These are phyloP conservation scores for Erpornis zantholeuca DNA, from an alignment of 2,113 vertebrate genomes.

Conservation along the genomic window DNA sequence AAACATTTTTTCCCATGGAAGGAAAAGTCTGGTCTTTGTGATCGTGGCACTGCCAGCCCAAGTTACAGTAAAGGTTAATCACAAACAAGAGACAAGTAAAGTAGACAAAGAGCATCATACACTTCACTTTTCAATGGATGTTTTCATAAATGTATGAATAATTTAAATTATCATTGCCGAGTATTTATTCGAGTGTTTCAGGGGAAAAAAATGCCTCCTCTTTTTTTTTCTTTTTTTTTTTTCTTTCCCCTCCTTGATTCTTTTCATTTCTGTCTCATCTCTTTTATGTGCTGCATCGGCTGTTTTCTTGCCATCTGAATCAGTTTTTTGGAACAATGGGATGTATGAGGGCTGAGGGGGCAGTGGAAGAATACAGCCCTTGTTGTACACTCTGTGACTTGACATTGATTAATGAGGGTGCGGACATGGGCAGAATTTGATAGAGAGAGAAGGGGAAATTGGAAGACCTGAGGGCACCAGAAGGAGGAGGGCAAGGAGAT, in stretches of 20 bases:
- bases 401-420: conserved; percentile 94
- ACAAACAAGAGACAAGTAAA: conserved; percentile 86
- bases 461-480: conserved; percentile 80
- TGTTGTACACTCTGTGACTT: conserved; percentile 81
- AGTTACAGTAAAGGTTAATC: conserved; percentile 92
- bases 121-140: conserved; percentile 83
- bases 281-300: conserved; percentile 89
- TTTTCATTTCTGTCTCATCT: conserved; percentile 86
- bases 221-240: conserved; percentile 12
- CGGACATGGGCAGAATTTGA: conserved; percentile 87
- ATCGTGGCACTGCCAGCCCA: conserved; percentile 72
- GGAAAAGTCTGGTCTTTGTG: conserved; percentile 83
- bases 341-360: conserved; percentile 85
- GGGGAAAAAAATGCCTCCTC: conserved; percentile 81
- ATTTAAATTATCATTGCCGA: conserved; percentile 86
- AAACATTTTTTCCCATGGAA: conserved; percentile 86
- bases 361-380: conserved; percentile 84
- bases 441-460: conserved; percentile 78
- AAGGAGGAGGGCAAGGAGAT: conserved; percentile 78
- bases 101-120: conserved; percentile 91
- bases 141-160: conserved; percentile 93
- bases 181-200: conserved; percentile 82
- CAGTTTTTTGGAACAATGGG: conserved; percentile 85
- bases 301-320: conserved; percentile 90
- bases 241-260: conserved; percentile 71